phyloP scores from a whole-genome alignment of 2,113 vertebrate genomes.

The Hippopotamus amphibius region DNA sequence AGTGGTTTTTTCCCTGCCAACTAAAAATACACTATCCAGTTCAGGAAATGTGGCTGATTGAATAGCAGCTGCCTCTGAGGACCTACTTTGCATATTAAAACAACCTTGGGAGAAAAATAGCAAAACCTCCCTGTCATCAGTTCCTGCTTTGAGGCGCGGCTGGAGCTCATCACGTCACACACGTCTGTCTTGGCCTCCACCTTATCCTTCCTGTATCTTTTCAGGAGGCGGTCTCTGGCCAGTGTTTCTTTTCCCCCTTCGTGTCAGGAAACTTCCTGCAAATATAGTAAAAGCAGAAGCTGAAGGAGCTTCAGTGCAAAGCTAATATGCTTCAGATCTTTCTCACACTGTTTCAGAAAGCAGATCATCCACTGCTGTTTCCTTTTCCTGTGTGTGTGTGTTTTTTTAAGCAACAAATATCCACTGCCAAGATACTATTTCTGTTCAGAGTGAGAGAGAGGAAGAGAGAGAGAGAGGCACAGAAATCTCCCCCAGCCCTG shows the following conservation, averaged over 20 bases:
- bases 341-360: constrained; percentile 7
- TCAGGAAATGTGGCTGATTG: constrained; percentile 32
- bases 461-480: background rate
- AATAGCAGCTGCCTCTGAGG: background rate
- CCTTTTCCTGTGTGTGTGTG: constrained; percentile 11
- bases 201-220: background rate
- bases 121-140: background rate
- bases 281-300: background rate
- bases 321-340: background rate
- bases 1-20: background rate
- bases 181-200: background rate
- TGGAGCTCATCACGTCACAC: background rate
- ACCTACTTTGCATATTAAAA: constrained; percentile 47
- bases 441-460: background rate
- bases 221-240: background rate
- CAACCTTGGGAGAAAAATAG: background rate
- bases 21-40: constrained; percentile 52
- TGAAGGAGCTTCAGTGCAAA: background rate
- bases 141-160: background rate
- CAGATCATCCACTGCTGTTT: background rate
- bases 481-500: background rate
- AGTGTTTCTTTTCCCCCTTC: background rate
- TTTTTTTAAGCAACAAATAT: constrained; percentile 7
- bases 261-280: background rate
- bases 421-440: background rate